Conservation (phyloP, 2,888 invertebrate species). For the Parnassius glacialis region DNA sequence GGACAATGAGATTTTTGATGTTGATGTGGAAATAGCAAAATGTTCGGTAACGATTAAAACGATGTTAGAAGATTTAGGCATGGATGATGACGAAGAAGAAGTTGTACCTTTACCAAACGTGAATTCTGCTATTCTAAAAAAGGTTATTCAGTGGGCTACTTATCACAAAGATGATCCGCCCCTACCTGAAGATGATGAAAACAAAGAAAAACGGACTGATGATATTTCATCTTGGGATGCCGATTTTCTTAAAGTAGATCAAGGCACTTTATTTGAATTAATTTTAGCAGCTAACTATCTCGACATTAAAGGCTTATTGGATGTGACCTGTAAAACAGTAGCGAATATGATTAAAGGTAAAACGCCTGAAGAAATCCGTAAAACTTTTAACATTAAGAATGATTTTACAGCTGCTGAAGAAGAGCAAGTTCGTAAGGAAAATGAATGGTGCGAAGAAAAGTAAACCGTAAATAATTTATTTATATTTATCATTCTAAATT, state of each 20-base stretch:
- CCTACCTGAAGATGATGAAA: slow-evolving; percentile 97
- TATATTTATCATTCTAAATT: slow-evolving; percentile 1
- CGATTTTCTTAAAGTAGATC: slow-evolving; percentile 98
- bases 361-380: slow-evolving; percentile 97
- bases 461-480: slow-evolving; percentile 47
- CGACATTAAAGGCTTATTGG: slow-evolving; percentile 96
- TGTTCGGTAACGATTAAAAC: slow-evolving; percentile 99
- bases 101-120: slow-evolving; percentile 98
- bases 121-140: slow-evolving; percentile 96
- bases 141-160: slow-evolving; percentile 96
- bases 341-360: slow-evolving; percentile 99
- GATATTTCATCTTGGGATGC: slow-evolving; percentile 99
- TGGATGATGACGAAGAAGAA: slow-evolving; percentile 96
- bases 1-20: slow-evolving; percentile 97
- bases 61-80: slow-evolving; percentile 96
- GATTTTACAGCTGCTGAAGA: slow-evolving; percentile 98
- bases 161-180: slow-evolving; percentile 98
- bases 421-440: slow-evolving; percentile 98
- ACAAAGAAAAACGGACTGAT: slow-evolving; percentile 98
- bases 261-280: slow-evolving; percentile 96
- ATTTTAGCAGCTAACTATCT: slow-evolving; percentile 98
- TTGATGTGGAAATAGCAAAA: slow-evolving; percentile 98
- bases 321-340: slow-evolving; percentile 99
- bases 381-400: slow-evolving; percentile 98
- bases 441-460: slow-evolving; percentile 96